These are phyloP conservation scores for Pelobates cultripes DNA, from an alignment of 2,797 vertebrate species.

Conservation along the genomic window DNA sequence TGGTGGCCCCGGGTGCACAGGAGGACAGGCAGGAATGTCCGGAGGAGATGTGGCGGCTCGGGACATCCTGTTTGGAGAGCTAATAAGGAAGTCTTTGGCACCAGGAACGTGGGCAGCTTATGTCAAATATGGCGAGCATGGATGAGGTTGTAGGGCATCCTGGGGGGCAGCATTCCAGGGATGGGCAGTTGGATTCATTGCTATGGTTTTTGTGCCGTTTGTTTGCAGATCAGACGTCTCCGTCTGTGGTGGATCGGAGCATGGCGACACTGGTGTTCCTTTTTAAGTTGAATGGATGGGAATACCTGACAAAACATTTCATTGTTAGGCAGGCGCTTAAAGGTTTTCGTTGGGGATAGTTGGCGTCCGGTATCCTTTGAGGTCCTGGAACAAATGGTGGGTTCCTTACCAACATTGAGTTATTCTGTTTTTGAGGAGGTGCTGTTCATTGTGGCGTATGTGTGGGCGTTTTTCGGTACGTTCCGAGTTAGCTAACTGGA, in stretches of 20 bases:
- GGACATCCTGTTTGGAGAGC: rapidly evolving
- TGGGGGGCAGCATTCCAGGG: background rate
- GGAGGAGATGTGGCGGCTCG: rapidly evolving
- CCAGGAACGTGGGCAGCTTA: background rate
- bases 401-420: rapidly evolving
- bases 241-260: no score
- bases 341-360: no score
- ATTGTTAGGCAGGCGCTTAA: rapidly evolving
- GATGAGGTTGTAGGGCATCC: rapidly evolving
- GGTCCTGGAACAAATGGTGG: no score
- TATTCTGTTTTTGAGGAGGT: no score
- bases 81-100: background rate
- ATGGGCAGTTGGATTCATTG: no score
- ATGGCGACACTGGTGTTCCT: no score
- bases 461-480: no score
- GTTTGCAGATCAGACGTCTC: rapidly evolving
- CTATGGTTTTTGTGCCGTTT: rapidly evolving
- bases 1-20: rapidly evolving
- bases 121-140: rapidly evolving
- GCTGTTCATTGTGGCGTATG: no score
- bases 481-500: no score
- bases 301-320: no score
- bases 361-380: rapidly evolving
- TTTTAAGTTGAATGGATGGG: no score
- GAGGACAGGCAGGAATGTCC: background rate